Percentiles rank a stretch among this genome's conserved stretches.
Evolutionary conservation across 2,888 invertebrate species (phyloP).

Genomic region (Agrochola lota): DNA sequence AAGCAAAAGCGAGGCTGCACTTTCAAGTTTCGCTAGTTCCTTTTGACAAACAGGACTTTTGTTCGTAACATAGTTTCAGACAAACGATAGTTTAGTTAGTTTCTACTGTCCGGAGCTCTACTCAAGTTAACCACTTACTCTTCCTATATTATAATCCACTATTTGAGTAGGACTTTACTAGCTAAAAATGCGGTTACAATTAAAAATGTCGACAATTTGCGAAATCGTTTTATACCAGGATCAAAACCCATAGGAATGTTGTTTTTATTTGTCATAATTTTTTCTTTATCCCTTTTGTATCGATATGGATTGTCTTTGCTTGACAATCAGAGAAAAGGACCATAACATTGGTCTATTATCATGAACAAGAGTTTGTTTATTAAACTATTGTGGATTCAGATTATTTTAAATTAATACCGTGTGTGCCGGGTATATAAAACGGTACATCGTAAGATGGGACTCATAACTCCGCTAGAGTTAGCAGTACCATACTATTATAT

Average conservation of each 20-base stretch:
- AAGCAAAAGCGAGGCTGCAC: background rate
- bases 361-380: slow-evolving; percentile 1
- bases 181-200: background rate
- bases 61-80: slow-evolving; percentile 31
- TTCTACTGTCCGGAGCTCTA: background rate
- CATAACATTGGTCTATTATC: background rate
- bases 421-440: slow-evolving; percentile 11
- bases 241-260: background rate
- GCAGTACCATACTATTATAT: too few relatives aligned
- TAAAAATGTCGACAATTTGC: background rate
- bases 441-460: background rate
- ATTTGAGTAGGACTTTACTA: background rate
- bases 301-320: background rate
- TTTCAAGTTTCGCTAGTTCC: slow-evolving; percentile 3
- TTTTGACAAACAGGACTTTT: too few relatives aligned
- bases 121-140: slow-evolving; percentile 1
- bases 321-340: background rate
- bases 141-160: background rate
- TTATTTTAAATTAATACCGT: background rate
- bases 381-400: background rate
- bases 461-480: background rate
- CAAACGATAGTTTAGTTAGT: slow-evolving; percentile 42
- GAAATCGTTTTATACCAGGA: background rate
- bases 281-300: background rate
- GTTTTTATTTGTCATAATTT: background rate